Evolutionary conservation across 1,140 invertebrate genomes (phyloP).

Genomic region (Caenorhabditis latens): DNA sequence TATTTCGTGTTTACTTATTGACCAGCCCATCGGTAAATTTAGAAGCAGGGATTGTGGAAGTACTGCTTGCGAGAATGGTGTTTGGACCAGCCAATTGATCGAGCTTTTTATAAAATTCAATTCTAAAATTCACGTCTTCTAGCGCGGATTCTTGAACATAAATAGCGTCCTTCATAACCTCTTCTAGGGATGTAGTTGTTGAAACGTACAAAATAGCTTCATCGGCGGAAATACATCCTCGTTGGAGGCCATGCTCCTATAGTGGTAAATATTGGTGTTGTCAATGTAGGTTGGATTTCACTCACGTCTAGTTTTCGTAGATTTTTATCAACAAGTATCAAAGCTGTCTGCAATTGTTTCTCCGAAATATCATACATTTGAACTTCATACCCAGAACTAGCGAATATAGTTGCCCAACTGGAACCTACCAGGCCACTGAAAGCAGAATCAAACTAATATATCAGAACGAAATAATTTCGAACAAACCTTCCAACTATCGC

Average conservation of each 20-base stretch:
- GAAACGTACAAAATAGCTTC: conserved; percentile 42
- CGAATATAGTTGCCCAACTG: conserved; percentile 64
- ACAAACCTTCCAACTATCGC: conserved; percentile 63
- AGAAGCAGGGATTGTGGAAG: conserved; percentile 64
- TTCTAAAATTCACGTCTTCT: conserved; percentile 57
- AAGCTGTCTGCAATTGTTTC: conserved; percentile 29
- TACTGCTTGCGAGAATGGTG: conserved; percentile 63
- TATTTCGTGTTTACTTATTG: conserved; percentile 36
- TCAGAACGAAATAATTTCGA: not conserved
- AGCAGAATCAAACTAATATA: not conserved
- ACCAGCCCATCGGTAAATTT: conserved; percentile 60
- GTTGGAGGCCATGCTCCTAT: conserved; percentile 56
- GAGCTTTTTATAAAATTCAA: conserved; percentile 58
- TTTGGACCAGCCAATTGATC: conserved; percentile 44
- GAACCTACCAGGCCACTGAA: conserved; percentile 65
- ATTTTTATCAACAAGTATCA: conserved; percentile 37
- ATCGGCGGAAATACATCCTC: conserved; percentile 34
- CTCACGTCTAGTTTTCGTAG: conserved; percentile 60
- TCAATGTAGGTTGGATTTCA: not conserved
- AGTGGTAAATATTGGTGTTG: not conserved
- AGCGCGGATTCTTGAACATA: conserved; percentile 64
- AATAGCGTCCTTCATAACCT: conserved; percentile 54
- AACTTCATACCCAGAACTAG: conserved; percentile 59
- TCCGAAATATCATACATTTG: conserved; percentile 64
- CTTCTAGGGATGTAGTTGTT: conserved; percentile 54